Conservation (phyloP, 2,888 invertebrate genomes). For the Rhagophthalmus giganteus region DNA sequence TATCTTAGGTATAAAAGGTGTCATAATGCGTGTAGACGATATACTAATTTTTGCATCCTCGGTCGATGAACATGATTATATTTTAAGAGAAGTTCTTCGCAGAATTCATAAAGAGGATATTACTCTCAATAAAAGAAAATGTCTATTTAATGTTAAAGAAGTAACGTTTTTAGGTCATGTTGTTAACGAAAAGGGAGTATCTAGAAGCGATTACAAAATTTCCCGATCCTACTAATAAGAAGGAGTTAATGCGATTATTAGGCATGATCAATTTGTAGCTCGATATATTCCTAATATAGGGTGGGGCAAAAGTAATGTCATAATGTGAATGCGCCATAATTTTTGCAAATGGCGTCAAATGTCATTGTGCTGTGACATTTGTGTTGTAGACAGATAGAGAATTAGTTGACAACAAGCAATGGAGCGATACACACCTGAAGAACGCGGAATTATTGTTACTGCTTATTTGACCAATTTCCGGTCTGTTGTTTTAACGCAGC, state of each 20-base stretch:
- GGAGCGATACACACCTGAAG: too few species aligned
- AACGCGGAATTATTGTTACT: too few species aligned
- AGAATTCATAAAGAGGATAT: constrained; percentile 1
- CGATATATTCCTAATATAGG: not conserved
- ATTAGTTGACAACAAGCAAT: too few species aligned
- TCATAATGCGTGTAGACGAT: not conserved
- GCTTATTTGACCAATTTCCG: too few species aligned
- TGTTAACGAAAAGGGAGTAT: not conserved
- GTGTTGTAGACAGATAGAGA: too few species aligned
- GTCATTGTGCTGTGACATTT: too few species aligned
- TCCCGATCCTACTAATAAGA: not conserved
- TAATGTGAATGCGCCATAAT: too few species aligned
- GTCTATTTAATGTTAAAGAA: not conserved
- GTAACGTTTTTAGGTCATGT: constrained; percentile 3
- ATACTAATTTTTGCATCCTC: not conserved
- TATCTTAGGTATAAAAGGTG: not conserved
- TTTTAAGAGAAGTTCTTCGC: not conserved
- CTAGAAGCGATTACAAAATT: constrained; percentile 31
- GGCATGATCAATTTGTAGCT: too few species aligned
- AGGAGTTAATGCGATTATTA: too few species aligned
- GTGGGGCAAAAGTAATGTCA: too few species aligned
- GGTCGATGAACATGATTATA: not conserved
- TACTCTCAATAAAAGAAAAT: constrained; percentile 2
- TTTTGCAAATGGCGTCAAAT: too few species aligned
- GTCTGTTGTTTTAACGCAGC: too few species aligned